Base-by-base conservation (phyloP, 2,797 vertebrate species). In the Limnodromus scolopaceus region DNA sequence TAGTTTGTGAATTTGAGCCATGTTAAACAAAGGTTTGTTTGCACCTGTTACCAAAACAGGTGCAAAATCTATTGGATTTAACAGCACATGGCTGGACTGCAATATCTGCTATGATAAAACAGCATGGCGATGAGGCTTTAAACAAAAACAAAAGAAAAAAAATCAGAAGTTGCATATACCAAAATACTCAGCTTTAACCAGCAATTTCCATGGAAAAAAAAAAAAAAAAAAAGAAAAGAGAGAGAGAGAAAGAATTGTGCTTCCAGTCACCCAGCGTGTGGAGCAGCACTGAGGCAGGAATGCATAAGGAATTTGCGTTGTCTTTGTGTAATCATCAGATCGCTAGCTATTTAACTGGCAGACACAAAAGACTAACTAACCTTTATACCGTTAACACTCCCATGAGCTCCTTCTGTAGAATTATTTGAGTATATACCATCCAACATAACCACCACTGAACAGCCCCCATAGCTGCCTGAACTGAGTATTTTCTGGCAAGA, bases 281-380 rank as follows among this genome's bases (percentile, higher is more conserved):
- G 65, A 95, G 61, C 7, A 4, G 68, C 84, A 93, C 76, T 38
- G 86, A 86, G 78, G 79, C 91, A 96, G 77, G 96, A 96, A 95
- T 81, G 94, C 88, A 93, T 88, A 89, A 94, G 93, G 94, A 96
- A 94, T 94, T 81, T 82, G 61, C 4, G 18, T 92, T 88, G 83
- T 86, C 89, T 96, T 94, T 97, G 95, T 92, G 84, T 90, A 92
- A 89, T 76, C 88, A 87, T 91, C 88, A 92, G 79, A 92, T 91
- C 20, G 0, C 36, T 69, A 46, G 69, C 87, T 89, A 85, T 93
- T 80, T 86, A 82, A 88, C 90, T 39, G 63, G 24, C 55, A 84
- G 87, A 81, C 79, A 93, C 72, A 92, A 89, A 93, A 94, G 77
- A 63, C 79, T 77, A 10, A 16, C 68, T 74, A 95, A 94, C 88